Percentiles rank a stretch among this genome's conserved stretches.
These are phyloP conservation scores for Cynaeus angustus DNA, from an alignment of 2,888 invertebrate species.

Conservation along the genomic window DNA sequence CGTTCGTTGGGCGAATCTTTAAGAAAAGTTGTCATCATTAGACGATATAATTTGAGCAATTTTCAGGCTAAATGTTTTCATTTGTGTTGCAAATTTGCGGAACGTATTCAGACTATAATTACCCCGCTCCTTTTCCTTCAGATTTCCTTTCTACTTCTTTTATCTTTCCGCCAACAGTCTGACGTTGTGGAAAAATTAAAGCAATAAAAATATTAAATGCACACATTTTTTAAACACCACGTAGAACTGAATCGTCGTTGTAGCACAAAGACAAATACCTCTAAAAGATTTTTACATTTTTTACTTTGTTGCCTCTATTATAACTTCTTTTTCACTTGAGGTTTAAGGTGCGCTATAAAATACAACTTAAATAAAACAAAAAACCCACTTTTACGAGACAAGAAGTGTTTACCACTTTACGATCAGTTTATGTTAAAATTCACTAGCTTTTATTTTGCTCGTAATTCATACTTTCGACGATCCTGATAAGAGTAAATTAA, in stretches of 20 bases:
- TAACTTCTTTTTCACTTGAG: not conserved
- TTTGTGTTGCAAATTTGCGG: constrained; percentile 39
- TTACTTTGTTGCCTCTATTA: not conserved
- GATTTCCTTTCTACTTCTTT: constrained; percentile 26
- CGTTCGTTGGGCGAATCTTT: not conserved
- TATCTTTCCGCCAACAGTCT: constrained; percentile 18
- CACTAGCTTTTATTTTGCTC: not conserved
- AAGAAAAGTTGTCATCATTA: constrained; percentile 21
- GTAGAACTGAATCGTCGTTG: no score
- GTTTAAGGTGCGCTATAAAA: not conserved
- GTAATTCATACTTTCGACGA: constrained; percentile 11
- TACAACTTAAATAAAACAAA: not conserved
- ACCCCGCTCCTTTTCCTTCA: constrained; percentile 21
- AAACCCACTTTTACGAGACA: not conserved
- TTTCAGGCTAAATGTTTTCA: constrained; percentile 30
- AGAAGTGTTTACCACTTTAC: not conserved
- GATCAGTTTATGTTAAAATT: constrained; percentile 16
- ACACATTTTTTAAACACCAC: no score
- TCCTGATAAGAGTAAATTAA: constrained; percentile 28
- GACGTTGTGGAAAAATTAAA: constrained; percentile 3
- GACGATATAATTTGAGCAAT: constrained; percentile 24
- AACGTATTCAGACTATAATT: constrained; percentile 29
- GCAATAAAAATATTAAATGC: constrained; percentile 6
- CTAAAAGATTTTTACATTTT: not conserved
- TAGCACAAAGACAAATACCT: no score